These are phyloP conservation scores for Campylomormyrus numenius DNA, from an alignment of 2,113 vertebrate species.

Conservation along the genomic window DNA sequence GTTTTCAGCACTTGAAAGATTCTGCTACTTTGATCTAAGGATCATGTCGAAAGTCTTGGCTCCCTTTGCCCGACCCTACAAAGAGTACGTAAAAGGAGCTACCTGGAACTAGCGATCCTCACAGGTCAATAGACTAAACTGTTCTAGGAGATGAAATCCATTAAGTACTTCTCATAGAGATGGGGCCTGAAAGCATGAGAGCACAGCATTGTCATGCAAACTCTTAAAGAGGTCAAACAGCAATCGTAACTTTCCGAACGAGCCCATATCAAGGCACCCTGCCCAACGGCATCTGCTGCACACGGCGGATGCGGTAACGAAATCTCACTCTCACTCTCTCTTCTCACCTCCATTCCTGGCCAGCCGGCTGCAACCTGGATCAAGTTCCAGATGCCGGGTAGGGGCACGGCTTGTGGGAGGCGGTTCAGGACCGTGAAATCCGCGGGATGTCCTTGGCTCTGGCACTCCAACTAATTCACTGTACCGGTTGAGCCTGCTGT, in stretches of 20 bases:
- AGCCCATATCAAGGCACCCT: background rate
- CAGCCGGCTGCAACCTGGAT: slow-evolving; percentile 3
- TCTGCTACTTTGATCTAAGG: background rate
- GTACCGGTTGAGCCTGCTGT: background rate
- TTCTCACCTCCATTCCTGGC: background rate
- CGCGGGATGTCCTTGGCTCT: background rate
- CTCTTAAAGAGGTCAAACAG: background rate
- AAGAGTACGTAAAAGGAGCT: background rate
- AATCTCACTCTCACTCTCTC: background rate
- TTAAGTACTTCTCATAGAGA: background rate
- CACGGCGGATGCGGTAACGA: background rate
- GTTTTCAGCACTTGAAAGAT: background rate
- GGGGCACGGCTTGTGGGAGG: background rate
- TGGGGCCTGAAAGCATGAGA: background rate
- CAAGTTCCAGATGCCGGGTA: background rate
- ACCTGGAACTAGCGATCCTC: background rate
- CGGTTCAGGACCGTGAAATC: background rate
- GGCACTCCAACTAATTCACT: background rate
- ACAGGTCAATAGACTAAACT: background rate
- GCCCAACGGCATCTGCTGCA: background rate
- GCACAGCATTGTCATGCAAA: background rate
- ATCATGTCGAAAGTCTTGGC: background rate
- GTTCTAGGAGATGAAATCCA: slow-evolving; percentile 2
- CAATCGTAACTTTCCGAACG: background rate
- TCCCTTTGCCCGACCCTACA: background rate